Base-by-base conservation (phyloP, 2,113 vertebrate genomes). In the Lutjanus erythropterus region DNA sequence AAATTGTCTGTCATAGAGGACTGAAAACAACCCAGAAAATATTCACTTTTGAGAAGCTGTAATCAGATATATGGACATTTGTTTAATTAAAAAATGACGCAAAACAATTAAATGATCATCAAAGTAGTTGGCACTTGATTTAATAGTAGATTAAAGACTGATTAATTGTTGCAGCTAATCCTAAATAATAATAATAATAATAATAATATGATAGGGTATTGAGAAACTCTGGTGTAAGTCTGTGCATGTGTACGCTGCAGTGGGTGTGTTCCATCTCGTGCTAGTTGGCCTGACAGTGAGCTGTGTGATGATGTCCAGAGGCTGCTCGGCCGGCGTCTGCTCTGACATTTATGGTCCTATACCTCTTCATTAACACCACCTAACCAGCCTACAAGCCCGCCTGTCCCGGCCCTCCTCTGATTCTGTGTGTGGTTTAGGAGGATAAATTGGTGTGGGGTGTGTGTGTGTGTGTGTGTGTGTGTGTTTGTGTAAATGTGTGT, bases 311-410 rank as follows among this genome's bases (percentile, higher is more conserved):
- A 91, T 95, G 96, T 94, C 94, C 96, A 96, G 95, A 96, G 78
- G 93, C 93, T 80, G 83, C 89, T 78, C 81, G 91, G 88, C 95
- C 88, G 94, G 94, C 94, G 95, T 96, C 96, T 92, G 92, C 94
- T 93, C 94, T 96, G 96, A 95, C 95, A 93, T 95, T 96, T 96
- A 96, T 87, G 93, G 93, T 94, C 94, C 94, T 94, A 94, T 94
- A 95, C 94, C 95, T 95, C 95, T 94, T 96, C 95, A 96, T 97
- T 96, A 96, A 91, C 94, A 95, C 95, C 95, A 96, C 90, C 95
- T 96, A 96, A 96, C 95, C 95, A 92, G 94, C 94, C 92, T 83
- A 81, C 93, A 79, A 93, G 87, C 89, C 91, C 52, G 18, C 64
- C 83, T 74, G 73, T 35, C 83, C 78, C 70, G n/a, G 75, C 77